A percentile compares a stretch with the other conserved stretches of the same genome.
Evolutionary conservation across 2,113 vertebrate species (phyloP).

Genomic region (Phrynosoma platyrhinos): DNA sequence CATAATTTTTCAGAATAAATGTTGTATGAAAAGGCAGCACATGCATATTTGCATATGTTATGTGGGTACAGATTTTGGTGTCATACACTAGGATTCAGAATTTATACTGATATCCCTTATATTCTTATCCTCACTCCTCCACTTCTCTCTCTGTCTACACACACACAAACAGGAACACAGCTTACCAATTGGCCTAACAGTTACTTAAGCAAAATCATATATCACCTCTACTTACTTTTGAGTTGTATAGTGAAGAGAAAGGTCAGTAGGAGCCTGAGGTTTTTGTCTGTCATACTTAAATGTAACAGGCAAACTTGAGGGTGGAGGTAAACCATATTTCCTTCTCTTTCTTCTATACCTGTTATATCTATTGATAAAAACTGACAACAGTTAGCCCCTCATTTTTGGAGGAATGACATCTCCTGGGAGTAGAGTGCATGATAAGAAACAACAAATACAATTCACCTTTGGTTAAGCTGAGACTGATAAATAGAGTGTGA

Average conservation of each 20-base stretch:
- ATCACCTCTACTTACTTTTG: not conserved
- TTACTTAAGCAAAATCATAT: not conserved
- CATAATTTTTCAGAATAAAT: not conserved
- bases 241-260: not conserved
- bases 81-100: not conserved
- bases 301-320: not conserved
- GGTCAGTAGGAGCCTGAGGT: not conserved
- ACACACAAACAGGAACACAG: not conserved
- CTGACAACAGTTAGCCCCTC: conserved; percentile 3
- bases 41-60: not conserved
- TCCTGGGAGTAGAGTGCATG: not conserved
- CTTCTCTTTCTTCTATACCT: not conserved
- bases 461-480: not conserved
- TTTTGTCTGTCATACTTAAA: conserved; percentile 11
- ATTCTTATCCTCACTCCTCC: not conserved
- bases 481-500: not conserved
- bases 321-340: not conserved
- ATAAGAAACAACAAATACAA: not conserved
- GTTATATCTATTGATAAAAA: conserved; percentile 37
- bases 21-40: not conserved
- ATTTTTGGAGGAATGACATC: conserved; percentile 3
- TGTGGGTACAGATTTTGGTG: not conserved
- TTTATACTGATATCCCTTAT: not conserved
- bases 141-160: not conserved
- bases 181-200: not conserved